Evolutionary conservation across 2,888 invertebrate genomes (phyloP), one percentile per base, ranked within the genome.

Genomic region (Sphaeridia pumilis): DNA sequence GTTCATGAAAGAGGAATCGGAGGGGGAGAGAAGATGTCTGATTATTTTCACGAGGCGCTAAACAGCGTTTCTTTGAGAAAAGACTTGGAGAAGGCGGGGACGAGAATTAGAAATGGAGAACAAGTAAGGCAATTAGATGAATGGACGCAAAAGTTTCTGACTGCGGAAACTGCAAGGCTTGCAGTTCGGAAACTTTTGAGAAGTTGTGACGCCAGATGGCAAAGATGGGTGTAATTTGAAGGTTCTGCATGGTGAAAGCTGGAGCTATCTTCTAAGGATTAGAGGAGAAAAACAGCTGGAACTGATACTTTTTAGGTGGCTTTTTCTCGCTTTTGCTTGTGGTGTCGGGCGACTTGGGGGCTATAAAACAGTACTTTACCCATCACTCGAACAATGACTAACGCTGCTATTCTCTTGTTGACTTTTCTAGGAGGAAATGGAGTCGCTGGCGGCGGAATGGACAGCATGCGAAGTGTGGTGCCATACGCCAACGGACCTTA

Each of bases 401-500:
- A 44, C 28, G 20, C 31, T 46, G 31, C 24, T 17, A 28, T 46
- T 42, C 22, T 42, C 31, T 25, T 46, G 28, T 46, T 20, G 24
- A 22, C 20, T 24, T 12, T n/a, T 31, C 34, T 10, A 51, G 51
- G 51, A 45, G 51, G 51, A 34, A 45, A 36, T 43, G 36, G 43
- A 21, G 14, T 38, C 26, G n/a, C n/a, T n/a, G n/a, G 7, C 38
- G 63, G 63, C 44, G 59, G 60, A 41, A 58, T 61, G 49, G 63
- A 58, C 20, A 50, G 54, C 44, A 55, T 61, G 44, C 55, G 62
- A 28, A 58, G 65, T 41, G 59, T 58, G 56, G 61, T 57, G 47
- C 57, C 62, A 14, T 64, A 61, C 55, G 55, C 58, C 35, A 60
- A 61, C 56, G 54, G 58, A 31, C 60, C 60, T 38, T 63, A 64